A percentile compares a stretch with the other conserved stretches of the same genome.
Conservation (phyloP, 2,888 invertebrate genomes). For the Lasioglossum calceatum region DNA sequence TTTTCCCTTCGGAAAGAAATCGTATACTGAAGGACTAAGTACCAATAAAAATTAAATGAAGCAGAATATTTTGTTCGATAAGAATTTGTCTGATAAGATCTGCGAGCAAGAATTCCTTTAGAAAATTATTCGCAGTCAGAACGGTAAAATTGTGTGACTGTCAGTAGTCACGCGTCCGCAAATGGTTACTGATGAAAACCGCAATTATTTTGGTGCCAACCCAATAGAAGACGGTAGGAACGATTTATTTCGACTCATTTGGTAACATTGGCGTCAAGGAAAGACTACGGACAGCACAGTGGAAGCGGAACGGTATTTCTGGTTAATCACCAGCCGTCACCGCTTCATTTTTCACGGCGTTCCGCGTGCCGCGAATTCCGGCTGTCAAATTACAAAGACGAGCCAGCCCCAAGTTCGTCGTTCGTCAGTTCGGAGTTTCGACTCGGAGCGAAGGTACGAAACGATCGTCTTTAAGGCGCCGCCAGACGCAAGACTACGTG, state of each 20-base stretch:
- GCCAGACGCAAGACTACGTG: slow-evolving; percentile 3
- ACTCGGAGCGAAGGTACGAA: slow-evolving; percentile 8
- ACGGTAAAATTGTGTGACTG: not conserved
- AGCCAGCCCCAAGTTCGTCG: slow-evolving; percentile 22
- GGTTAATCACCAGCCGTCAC: not conserved
- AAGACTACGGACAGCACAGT: not conserved
- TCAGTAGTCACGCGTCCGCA: not conserved
- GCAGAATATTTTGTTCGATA: too few species aligned
- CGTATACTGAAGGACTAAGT: too few species aligned
- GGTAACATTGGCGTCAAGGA: not conserved
- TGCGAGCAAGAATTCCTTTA: not conserved
- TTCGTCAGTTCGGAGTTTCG: slow-evolving; percentile 22
- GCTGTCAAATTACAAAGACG: slow-evolving; percentile 49
- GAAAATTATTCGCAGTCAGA: not conserved
- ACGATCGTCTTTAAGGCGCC: slow-evolving; percentile 45
- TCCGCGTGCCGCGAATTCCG: slow-evolving; percentile 39
- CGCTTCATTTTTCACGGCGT: slow-evolving; percentile 23
- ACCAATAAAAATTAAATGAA: too few species aligned
- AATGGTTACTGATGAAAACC: not conserved
- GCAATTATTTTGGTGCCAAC: not conserved
- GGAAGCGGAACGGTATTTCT: not conserved
- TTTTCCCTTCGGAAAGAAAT: too few species aligned
- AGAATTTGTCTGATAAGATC: too few species aligned
- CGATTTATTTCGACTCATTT: not conserved
- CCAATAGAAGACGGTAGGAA: not conserved